These are phyloP conservation scores for Prunella fulvescens DNA, from an alignment of 2,113 vertebrate genomes.

Conservation along the genomic window DNA sequence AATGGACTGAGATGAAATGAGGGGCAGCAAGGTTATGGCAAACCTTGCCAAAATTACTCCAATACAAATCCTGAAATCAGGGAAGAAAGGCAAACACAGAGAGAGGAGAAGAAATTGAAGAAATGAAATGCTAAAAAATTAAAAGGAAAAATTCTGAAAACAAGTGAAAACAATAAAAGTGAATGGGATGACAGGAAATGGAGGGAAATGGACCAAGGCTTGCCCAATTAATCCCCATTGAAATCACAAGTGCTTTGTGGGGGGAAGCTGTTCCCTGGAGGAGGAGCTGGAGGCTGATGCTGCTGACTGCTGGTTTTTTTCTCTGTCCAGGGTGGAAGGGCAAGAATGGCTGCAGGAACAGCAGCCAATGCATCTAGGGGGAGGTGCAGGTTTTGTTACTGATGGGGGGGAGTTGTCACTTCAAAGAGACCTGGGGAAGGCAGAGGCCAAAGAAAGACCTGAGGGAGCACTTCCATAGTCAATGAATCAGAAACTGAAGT, in stretches of 20 bases:
- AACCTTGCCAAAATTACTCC: neutral
- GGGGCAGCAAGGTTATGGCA: too few species aligned
- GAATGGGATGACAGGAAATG: neutral
- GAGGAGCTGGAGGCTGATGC: neutral
- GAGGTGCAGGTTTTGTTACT: neutral
- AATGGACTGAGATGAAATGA: neutral
- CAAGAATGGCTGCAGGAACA: neutral
- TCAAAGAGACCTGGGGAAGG: neutral
- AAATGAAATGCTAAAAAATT: neutral
- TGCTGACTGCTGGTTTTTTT: neutral
- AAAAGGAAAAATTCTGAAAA: neutral
- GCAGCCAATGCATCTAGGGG: neutral
- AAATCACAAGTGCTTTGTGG: fast-evolving
- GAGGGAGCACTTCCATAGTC: neutral
- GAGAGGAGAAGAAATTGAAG: neutral
- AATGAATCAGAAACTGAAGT: neutral
- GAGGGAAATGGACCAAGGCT: too few species aligned
- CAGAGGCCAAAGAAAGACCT: neutral
- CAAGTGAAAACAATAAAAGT: neutral
- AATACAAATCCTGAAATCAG: neutral
- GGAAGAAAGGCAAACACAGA: neutral
- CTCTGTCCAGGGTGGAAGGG: neutral
- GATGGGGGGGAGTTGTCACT: neutral
- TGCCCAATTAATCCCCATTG: neutral
- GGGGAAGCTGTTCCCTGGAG: neutral